Evolutionary conservation across 64 coral and sea anemone genomes (phyloP).

Genomic region (Exaiptasia diaphana): DNA sequence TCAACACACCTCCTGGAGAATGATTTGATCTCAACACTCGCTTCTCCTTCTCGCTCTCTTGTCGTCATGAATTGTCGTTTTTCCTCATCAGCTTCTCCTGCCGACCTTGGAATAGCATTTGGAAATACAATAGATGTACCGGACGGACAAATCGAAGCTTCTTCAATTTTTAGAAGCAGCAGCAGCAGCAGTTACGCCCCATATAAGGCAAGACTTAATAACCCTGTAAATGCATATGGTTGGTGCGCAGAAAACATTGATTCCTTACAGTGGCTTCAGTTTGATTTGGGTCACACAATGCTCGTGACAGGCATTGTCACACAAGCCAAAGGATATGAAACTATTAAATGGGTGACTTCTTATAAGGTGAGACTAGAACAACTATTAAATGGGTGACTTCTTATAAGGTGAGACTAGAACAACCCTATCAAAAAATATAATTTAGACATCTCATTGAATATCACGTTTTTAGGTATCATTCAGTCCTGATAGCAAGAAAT

Average conservation of each 20-base stretch:
- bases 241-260: neutral
- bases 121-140: conserved; percentile 52
- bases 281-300: conserved; percentile 3
- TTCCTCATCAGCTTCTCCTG: neutral
- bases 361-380: neutral
- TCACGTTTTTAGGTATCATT: too few relatives aligned
- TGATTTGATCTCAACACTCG: too few relatives aligned
- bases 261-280: neutral
- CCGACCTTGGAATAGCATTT: conserved; percentile 49
- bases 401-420: neutral
- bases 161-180: too few relatives aligned
- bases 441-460: too few relatives aligned
- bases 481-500: too few relatives aligned
- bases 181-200: conserved; percentile 4
- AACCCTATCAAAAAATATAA: too few relatives aligned
- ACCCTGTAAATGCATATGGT: neutral
- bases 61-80: too few relatives aligned
- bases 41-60: too few relatives aligned
- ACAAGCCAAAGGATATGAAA: conserved; percentile 1
- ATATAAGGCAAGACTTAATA: conserved; percentile 19
- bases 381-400: neutral
- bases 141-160: conserved; percentile 58
- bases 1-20: too few relatives aligned
- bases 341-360: neutral
- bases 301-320: neutral